These are phyloP conservation scores for Malaclemys terrapin DNA, from an alignment of 2,113 vertebrate species.

Conservation along the genomic window DNA sequence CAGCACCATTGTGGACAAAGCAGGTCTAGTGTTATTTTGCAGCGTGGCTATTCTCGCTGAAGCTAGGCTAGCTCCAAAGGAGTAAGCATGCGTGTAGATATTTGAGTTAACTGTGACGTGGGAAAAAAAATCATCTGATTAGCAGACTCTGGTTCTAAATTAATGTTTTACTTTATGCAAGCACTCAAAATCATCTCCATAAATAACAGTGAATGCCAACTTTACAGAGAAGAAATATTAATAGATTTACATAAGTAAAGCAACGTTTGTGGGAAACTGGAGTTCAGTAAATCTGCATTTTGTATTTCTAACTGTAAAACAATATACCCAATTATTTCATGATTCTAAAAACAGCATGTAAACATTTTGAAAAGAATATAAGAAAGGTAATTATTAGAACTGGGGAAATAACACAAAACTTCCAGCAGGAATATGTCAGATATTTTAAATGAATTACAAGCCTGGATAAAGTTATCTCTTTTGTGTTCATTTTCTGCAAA, in stretches of 20 bases:
- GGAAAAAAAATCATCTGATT: rapidly evolving
- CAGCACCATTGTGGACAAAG: background rate
- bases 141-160: background rate
- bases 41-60: background rate
- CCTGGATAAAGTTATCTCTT: background rate
- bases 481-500: background rate
- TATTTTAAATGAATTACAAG: background rate
- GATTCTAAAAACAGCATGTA: background rate
- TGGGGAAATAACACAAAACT: background rate
- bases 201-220: slow-evolving; percentile 21
- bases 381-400: background rate
- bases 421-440: background rate
- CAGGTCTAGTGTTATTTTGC: background rate
- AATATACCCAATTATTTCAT: slow-evolving; percentile 4
- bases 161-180: slow-evolving; percentile 22
- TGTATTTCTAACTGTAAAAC: slow-evolving; percentile 5
- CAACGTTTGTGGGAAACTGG: slow-evolving; percentile 30
- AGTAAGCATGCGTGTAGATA: background rate
- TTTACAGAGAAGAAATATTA: background rate
- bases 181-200: slow-evolving; percentile 8
- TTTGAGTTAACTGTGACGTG: background rate
- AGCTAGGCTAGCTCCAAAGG: background rate
- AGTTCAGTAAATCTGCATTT: slow-evolving; percentile 23
- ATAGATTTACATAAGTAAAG: slow-evolving; percentile 6
- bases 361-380: background rate